Conservation (phyloP, 1,140 invertebrate species). For the Piezodorus guildinii region DNA sequence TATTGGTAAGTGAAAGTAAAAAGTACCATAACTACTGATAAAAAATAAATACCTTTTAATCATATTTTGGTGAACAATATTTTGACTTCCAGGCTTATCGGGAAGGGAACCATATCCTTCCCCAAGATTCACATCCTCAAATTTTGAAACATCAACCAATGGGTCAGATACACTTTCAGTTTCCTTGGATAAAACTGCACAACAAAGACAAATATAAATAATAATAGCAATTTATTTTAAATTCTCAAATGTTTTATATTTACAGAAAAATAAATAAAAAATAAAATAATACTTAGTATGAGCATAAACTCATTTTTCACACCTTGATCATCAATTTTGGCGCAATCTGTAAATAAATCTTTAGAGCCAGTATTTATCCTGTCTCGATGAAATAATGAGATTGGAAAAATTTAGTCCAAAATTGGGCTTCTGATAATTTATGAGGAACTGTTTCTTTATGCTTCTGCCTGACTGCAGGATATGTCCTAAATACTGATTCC, state of each 20-base stretch:
- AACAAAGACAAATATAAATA: neutral
- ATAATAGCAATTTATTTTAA: neutral
- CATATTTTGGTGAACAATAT: conserved; percentile 80
- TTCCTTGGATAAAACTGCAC: conserved; percentile 56
- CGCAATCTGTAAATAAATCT: conserved; percentile 93
- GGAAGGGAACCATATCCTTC: conserved; percentile 51
- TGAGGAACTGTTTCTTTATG: conserved; percentile 92
- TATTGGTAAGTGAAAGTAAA: no score
- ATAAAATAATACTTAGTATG: neutral
- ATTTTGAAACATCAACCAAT: conserved; percentile 65
- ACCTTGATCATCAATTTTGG: conserved; percentile 84
- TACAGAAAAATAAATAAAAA: no score
- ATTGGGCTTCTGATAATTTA: conserved; percentile 90
- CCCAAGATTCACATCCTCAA: conserved; percentile 61
- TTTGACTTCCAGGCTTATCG: conserved; percentile 47
- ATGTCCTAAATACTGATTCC: conserved; percentile 97
- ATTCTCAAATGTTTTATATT: neutral
- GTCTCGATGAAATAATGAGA: conserved; percentile 98
- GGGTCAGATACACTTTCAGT: conserved; percentile 68
- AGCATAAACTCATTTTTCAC: conserved; percentile 15
- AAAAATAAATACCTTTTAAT: conserved; percentile 53
- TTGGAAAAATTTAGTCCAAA: conserved; percentile 99
- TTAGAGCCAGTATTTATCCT: conserved; percentile 70
- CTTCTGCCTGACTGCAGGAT: conserved; percentile 95
- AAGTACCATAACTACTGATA: no score